Evolutionary conservation across 2,797 vertebrate species (phyloP).

Genomic region (Chrysocyon brachyurus): DNA sequence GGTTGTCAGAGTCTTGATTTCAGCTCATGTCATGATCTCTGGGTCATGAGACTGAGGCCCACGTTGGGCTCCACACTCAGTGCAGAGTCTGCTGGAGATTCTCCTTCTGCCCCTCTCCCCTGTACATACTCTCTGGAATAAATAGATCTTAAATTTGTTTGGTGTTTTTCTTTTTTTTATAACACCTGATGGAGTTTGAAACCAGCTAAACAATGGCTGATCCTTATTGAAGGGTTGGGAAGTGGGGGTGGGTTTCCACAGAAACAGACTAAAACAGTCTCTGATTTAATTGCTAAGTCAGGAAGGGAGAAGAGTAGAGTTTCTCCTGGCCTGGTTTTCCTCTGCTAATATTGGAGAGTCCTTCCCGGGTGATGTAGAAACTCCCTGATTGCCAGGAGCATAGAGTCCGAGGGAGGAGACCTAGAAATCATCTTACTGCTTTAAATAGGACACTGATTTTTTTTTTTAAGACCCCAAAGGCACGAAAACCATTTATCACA

Average conservation of each 20-base stretch:
- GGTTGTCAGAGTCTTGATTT: neutral
- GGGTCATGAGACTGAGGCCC: neutral
- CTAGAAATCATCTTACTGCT: neutral
- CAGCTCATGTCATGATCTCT: neutral
- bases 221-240: neutral
- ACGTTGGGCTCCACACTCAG: neutral
- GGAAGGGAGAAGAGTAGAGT: neutral
- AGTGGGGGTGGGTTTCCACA: neutral
- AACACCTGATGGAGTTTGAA: neutral
- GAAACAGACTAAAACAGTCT: neutral
- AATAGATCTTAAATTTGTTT: neutral
- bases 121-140: neutral
- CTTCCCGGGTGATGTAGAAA: constrained; percentile 28
- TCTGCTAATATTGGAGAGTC: constrained; percentile 29
- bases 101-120: neutral
- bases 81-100: neutral
- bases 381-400: neutral
- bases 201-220: fast-evolving
- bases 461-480: neutral
- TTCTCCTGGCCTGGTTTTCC: neutral
- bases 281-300: neutral
- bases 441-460: neutral
- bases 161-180: neutral
- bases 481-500: neutral
- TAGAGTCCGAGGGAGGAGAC: neutral